Evolutionary conservation across 2,797 vertebrate species (phyloP).

Genomic region (Morus bassanus): DNA sequence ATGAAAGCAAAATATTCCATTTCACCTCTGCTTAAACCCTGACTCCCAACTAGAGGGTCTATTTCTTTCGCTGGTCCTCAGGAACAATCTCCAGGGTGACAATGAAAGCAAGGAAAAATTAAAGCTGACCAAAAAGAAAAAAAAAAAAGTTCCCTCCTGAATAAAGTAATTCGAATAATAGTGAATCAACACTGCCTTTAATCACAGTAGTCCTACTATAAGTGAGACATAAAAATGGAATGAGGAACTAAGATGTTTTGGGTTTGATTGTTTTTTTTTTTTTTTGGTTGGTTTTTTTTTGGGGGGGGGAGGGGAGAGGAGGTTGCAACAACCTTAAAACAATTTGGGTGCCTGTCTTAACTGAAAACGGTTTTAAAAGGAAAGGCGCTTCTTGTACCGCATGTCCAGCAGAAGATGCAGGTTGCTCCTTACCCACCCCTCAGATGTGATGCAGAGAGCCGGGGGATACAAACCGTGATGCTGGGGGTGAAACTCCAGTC

Average conservation of each 20-base stretch:
- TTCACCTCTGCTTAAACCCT: neutral
- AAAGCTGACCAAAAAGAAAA: neutral
- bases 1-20: neutral
- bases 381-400: rapidly evolving
- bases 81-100: neutral
- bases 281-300: too few relatives aligned
- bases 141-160: neutral
- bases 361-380: neutral
- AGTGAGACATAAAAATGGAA: neutral
- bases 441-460: neutral
- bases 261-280: too few relatives aligned
- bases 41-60: neutral
- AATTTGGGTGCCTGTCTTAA: too few relatives aligned
- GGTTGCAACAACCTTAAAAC: neutral
- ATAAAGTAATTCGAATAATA: neutral
- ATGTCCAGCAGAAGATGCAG: neutral
- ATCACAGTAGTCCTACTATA: neutral
- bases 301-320: neutral
- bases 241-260: neutral
- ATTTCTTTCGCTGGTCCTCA: neutral
- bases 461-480: neutral
- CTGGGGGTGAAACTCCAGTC: neutral
- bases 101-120: neutral
- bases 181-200: neutral
- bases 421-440: neutral